phyloP scores from a whole-genome alignment of 2,888 invertebrate genomes.

The Hirtodrosophila histrioides region DNA sequence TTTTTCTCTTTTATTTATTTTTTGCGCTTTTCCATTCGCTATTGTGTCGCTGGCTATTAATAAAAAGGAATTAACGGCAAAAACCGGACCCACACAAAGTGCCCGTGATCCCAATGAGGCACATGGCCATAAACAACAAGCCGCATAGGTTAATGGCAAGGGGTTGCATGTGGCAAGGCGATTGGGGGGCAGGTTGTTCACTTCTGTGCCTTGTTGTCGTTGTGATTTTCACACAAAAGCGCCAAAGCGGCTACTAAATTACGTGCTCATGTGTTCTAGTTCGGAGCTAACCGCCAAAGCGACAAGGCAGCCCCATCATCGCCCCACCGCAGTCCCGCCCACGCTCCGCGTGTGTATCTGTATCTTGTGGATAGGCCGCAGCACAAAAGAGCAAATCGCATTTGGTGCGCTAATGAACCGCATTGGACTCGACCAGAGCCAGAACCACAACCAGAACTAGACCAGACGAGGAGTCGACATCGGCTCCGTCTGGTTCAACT shows the following conservation, averaged over 20 bases:
- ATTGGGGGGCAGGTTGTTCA: conserved; percentile 1
- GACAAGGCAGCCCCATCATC: conserved; percentile 12
- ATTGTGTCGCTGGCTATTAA: conserved; percentile 72
- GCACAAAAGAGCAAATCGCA: conserved; percentile 62
- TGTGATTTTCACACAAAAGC: conserved; percentile 79
- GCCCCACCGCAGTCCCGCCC: conserved; percentile 11
- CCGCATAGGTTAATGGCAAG: conserved; percentile 44
- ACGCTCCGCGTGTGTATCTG: conserved; percentile 14
- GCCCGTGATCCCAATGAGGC: conserved; percentile 71
- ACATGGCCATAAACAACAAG: conserved; percentile 71
- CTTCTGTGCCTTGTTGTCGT: conserved; percentile 55
- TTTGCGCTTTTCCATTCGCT: conserved; percentile 29
- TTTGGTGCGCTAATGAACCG: conserved; percentile 79
- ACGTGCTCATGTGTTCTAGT: conserved; percentile 81
- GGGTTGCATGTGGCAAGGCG: background rate
- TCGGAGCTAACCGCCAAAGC: conserved; percentile 41
- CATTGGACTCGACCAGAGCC: conserved; percentile 53
- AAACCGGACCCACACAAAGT: conserved; percentile 69
- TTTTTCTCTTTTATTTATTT: conserved; percentile 20
- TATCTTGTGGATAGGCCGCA: conserved; percentile 39
- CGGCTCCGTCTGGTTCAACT: conserved; percentile 25
- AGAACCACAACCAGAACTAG: conserved; percentile 29
- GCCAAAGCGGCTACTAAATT: conserved; percentile 79
- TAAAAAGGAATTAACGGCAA: conserved; percentile 80
- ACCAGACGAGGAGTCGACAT: conserved; percentile 39